Conservation (phyloP, 2,797 vertebrate species). For the Kryptolebias ocellatus region DNA sequence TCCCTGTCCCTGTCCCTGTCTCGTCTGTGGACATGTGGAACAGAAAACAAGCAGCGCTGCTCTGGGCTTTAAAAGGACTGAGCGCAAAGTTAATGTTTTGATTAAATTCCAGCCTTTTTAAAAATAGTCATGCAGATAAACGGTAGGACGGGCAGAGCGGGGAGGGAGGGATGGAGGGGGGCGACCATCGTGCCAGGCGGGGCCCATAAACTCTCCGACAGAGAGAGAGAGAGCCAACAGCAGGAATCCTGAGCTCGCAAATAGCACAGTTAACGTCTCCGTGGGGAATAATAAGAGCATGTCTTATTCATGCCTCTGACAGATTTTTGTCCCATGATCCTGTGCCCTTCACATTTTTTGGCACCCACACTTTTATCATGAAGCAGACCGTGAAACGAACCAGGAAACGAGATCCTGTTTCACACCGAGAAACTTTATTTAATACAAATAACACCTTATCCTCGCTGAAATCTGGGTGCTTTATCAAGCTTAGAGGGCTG, state of each 20-base stretch:
- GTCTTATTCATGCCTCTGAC: slow-evolving; percentile 63
- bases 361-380: slow-evolving; percentile 47
- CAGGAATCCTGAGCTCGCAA: slow-evolving; percentile 63
- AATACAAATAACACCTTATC: not conserved
- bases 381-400: slow-evolving; percentile 56
- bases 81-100: slow-evolving; percentile 76
- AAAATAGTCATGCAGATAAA: slow-evolving; percentile 75
- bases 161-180: slow-evolving; percentile 34
- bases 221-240: slow-evolving; percentile 55
- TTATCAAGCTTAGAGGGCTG: not conserved
- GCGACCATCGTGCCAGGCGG: slow-evolving; percentile 60
- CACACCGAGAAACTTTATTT: not conserved
- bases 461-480: not conserved
- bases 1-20: slow-evolving; percentile 31
- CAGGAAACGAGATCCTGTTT: slow-evolving; percentile 33
- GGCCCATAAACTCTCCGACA: slow-evolving; percentile 60
- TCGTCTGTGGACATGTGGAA: slow-evolving; percentile 67
- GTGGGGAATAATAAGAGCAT: slow-evolving; percentile 50
- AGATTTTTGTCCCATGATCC: slow-evolving; percentile 72
- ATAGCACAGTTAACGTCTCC: slow-evolving; percentile 64
- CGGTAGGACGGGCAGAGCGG: slow-evolving; percentile 59
- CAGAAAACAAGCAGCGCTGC: slow-evolving; percentile 63
- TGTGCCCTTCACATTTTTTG: slow-evolving; percentile 59
- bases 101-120: slow-evolving; percentile 81
- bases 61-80: slow-evolving; percentile 76